Evolutionary conservation across 2,113 vertebrate genomes (phyloP), one percentile per base, ranked within the genome.

Genomic region (Nibea albiflora): DNA sequence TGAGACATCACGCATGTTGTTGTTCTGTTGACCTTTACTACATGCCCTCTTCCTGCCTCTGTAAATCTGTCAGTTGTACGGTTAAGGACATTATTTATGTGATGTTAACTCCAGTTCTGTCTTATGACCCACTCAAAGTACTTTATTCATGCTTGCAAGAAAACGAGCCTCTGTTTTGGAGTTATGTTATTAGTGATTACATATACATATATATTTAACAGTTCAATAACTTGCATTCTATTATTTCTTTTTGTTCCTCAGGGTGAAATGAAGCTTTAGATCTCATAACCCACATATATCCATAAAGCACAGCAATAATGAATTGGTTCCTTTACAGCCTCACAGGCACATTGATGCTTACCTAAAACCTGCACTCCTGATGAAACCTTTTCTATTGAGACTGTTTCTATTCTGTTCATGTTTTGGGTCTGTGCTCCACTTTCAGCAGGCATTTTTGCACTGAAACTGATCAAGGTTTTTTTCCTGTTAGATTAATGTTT

Each of bases 261-360:
- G 94, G 94, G 90, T 90, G 76, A 92, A 88, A 81, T 78, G 49
- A 82, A 92, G 91, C 91, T 94, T 94, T 94, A 90, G 72, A 75
- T 88, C 68, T 72, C 44, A 81, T 76, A 73, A 83, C 83, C 67
- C 84, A 78, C 53, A 67, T 64, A 22, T 54, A 73, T 71, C 65
- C 83, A 83, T 73, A 70, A 90, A 86, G 90, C 89, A 84, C 77
- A 94, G 94, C 94, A 95, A 95, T 95, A 95, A 94, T 70, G 20
- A 82, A 52, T 83, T 73, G 81, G 88, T 92, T 85, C 61, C 60
- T 85, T 83, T 70, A 50, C 83, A 84, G 78, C 54, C 67, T 77
- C 61, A 2, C 68, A 46, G 77, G 78, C 82, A 86, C 19, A 72
- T 61, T 28, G 58, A 61, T 69, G 46, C 67, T 83, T 20, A 65